phyloP scores from a whole-genome alignment of 2,888 invertebrate genomes.

The Cosmia trapezina region DNA sequence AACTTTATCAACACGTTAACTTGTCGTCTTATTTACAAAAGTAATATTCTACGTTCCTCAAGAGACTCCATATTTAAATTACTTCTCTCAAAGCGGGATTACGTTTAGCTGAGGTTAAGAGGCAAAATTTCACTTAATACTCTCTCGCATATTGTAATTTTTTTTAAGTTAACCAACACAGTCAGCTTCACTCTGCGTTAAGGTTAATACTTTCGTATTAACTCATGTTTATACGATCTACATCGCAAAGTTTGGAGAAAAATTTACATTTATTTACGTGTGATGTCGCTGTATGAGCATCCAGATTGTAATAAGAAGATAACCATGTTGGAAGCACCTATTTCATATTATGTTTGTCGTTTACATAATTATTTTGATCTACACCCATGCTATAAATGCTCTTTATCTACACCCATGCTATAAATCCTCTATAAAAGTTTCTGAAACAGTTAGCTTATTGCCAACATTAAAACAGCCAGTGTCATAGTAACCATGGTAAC shows the following conservation, averaged over 20 bases:
- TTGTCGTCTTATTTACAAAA: conserved; percentile 72
- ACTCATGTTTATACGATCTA: conserved; percentile 38
- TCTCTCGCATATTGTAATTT: conserved; percentile 70
- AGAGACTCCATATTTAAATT: conserved; percentile 70
- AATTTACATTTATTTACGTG: conserved; percentile 41
- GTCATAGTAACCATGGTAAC: too few relatives aligned
- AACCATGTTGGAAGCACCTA: conserved; percentile 4
- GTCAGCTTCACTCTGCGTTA: conserved; percentile 51
- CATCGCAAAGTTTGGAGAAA: conserved; percentile 36
- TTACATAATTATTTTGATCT: not conserved
- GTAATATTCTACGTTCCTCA: conserved; percentile 70
- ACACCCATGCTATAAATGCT: too few relatives aligned
- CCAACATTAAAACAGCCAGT: too few relatives aligned
- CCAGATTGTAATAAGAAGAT: conserved; percentile 22
- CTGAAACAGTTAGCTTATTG: too few relatives aligned
- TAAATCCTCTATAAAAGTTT: too few relatives aligned
- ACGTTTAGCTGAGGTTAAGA: conserved; percentile 71
- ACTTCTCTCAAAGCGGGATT: conserved; percentile 72
- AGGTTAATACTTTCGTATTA: conserved; percentile 54
- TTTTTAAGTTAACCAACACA: conserved; percentile 67
- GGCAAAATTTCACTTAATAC: conserved; percentile 70
- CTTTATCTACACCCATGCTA: too few relatives aligned
- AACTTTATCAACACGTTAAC: conserved; percentile 68
- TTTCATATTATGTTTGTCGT: conserved; percentile 8
- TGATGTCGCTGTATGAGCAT: conserved; percentile 7